Evolutionary conservation across 2,888 invertebrate genomes (phyloP), one percentile per base, ranked within the genome.

Genomic region (Dione vanillae): DNA sequence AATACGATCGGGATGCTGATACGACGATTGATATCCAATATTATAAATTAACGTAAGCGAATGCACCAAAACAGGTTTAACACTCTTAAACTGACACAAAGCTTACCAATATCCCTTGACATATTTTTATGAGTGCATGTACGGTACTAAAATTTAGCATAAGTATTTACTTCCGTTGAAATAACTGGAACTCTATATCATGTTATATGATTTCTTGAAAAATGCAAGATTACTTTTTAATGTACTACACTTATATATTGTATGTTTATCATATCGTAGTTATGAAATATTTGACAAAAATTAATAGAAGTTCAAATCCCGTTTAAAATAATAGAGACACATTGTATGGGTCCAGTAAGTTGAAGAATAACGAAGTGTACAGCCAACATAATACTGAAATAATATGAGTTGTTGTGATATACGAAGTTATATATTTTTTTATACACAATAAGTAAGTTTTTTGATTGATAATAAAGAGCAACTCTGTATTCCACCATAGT

Each of bases 71-170:
- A 54, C 54, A 54, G 37, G 54, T 54, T 54, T 37, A 37, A 54
- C 5, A 27, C 27, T 27, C 27, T 3, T 11, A 54, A 16, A 16
- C 6, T 16, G 54, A 54, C 54, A 54, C 35, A 54, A 11, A 54
- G 5, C 9, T 54, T 54, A 54, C 54, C 54, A 54, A 54, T 54
- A 37, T 54, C 54, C 54, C 37, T 54, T 54, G 54, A n/a, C 54
- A 54, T 54, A 16, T 54, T 54, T 54, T 37, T 54, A 11, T 16
- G 54, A 35, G n/a, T 54, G n/a, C 35, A 54, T 3, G 8, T 5
- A 19, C 11, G 11, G 5, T 3, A 54, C 54, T 37, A n/a, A 37
- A 54, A 37, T 16, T 54, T 37, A 54, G 16, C 54, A 54, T 37
- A 54, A 54, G 0, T 54, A 54, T 37, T 54, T 54, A 37, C 37